phyloP scores from a whole-genome alignment of 2,113 vertebrate genomes.

The Echinops telfairi region DNA sequence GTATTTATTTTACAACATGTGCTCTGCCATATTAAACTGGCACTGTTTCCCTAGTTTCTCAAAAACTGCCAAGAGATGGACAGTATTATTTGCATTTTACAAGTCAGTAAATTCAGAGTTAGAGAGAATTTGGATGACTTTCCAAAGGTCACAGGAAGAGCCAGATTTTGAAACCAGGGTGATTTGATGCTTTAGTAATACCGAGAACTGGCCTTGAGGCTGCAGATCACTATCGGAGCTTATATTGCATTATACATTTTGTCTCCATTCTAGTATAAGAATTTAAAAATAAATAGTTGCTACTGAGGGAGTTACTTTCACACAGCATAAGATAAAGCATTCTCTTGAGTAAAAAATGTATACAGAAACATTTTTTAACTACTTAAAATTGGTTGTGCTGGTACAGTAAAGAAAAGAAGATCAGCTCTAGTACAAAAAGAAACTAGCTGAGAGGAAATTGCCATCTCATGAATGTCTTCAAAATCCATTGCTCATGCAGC shows the following conservation, averaged over 20 bases:
- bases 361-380: not conserved
- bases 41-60: not conserved
- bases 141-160: not conserved
- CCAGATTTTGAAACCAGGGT: constrained; percentile 4
- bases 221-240: not conserved
- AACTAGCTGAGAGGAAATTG: constrained; percentile 22
- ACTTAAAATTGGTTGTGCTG: not conserved
- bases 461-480: not conserved
- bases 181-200: not conserved
- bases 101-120: not conserved
- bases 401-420: not conserved
- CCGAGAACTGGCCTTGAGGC: not conserved
- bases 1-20: not conserved
- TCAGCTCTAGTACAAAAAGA: constrained; percentile 27
- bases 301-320: not conserved
- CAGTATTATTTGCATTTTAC: not conserved
- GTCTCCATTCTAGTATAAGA: not conserved
- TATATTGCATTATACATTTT: not conserved
- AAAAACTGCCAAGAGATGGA: not conserved
- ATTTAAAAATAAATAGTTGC: not conserved
- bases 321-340: not conserved
- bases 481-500: constrained; percentile 18
- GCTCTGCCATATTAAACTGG: not conserved
- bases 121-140: not conserved
- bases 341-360: too few relatives aligned